phyloP scores from a whole-genome alignment of 2,888 invertebrate species.

The Folsomia manolachei region DNA sequence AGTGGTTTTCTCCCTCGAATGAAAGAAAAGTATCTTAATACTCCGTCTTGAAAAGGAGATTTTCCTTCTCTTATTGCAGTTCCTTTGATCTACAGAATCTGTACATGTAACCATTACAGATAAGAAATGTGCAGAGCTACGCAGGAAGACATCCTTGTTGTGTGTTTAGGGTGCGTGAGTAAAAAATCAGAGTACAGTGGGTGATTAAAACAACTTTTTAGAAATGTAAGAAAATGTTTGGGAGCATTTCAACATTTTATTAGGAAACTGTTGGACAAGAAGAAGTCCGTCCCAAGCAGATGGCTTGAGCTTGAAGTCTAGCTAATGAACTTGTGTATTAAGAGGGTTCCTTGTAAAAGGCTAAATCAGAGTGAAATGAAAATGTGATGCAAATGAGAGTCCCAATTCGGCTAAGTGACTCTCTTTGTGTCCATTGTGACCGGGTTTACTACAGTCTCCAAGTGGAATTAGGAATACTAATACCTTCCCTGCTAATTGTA shows the following conservation, averaged over 20 bases:
- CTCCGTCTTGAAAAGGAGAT: neutral
- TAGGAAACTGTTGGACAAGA: too few species aligned
- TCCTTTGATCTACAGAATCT: neutral
- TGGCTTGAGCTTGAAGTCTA: too few species aligned
- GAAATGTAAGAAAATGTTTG: too few species aligned
- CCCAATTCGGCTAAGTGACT: conserved; percentile 17
- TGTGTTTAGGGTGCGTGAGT: too few species aligned
- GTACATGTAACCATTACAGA: neutral
- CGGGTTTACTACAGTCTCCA: neutral
- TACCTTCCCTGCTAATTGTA: too few species aligned
- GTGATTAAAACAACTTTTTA: neutral
- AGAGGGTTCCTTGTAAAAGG: neutral
- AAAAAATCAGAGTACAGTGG: neutral
- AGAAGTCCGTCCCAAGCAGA: too few species aligned
- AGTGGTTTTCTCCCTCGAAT: neutral
- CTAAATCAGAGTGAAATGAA: conserved; percentile 2
- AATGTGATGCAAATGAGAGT: conserved; percentile 18
- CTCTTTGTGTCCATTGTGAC: conserved; percentile 10
- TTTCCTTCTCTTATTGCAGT: neutral
- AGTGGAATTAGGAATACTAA: neutral
- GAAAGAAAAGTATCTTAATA: neutral
- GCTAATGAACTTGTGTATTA: neutral
- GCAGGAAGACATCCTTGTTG: neutral
- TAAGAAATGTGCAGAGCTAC: too few species aligned
- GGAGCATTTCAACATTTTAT: too few species aligned